Evolutionary conservation across 1,140 invertebrate genomes (phyloP).

Genomic region (Pteromalus puparum): DNA sequence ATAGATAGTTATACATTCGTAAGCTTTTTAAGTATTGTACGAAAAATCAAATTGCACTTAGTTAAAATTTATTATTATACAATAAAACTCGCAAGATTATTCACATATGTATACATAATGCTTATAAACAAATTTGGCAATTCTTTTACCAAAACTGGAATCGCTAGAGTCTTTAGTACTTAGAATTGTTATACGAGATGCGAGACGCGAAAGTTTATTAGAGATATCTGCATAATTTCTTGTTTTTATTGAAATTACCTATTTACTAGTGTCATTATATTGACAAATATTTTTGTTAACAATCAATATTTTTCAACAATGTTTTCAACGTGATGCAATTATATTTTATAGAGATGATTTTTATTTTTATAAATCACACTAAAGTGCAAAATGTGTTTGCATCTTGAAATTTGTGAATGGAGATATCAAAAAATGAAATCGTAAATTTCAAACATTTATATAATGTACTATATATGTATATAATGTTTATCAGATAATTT

Average conservation of each 20-base stretch:
- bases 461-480: conserved; percentile 51
- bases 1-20: conserved; percentile 13
- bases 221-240: conserved; percentile 15
- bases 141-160: conserved; percentile 3
- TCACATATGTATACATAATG: conserved; percentile 21
- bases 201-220: conserved; percentile 22
- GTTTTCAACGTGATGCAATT: conserved; percentile 43
- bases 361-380: conserved; percentile 48
- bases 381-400: conserved; percentile 34
- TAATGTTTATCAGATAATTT: conserved; percentile 50
- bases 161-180: not conserved
- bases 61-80: conserved; percentile 16
- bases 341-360: conserved; percentile 50
- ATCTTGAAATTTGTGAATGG: conserved; percentile 38
- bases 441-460: conserved; percentile 45
- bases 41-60: conserved; percentile 15
- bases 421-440: conserved; percentile 22
- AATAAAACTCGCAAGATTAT: conserved; percentile 14
- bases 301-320: conserved; percentile 44
- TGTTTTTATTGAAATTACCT: conserved; percentile 41
- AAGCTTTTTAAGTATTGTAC: conserved; percentile 20
- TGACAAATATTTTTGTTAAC: conserved; percentile 40
- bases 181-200: conserved; percentile 9
- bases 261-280: conserved; percentile 25
- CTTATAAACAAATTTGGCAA: not conserved